Evolutionary conservation across 2,888 invertebrate species (phyloP).

Genomic region (Globia sparganii): DNA sequence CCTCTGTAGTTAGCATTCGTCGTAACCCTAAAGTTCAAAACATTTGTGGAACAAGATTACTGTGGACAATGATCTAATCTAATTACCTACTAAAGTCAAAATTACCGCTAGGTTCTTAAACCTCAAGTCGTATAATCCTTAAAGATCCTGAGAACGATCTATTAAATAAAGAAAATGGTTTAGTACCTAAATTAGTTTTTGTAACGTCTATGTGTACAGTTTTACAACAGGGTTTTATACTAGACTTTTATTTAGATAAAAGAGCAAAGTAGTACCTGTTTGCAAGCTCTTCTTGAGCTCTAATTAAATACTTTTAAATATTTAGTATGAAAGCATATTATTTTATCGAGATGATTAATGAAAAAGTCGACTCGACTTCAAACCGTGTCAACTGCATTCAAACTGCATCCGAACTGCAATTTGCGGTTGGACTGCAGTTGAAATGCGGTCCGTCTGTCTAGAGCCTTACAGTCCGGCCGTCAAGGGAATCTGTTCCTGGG

Average conservation of each 20-base stretch:
- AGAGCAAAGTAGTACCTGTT: constrained; percentile 12
- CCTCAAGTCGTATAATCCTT: constrained; percentile 47
- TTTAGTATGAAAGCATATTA: neutral
- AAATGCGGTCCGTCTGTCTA: too few relatives aligned
- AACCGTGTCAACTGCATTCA: too few relatives aligned
- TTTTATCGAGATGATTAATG: neutral
- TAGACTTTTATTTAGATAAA: constrained; percentile 12
- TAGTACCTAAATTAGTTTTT: constrained; percentile 38
- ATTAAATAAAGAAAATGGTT: constrained; percentile 45
- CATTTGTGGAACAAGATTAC: constrained; percentile 37
- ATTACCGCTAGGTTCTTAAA: constrained; percentile 38
- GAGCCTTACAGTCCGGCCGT: too few relatives aligned
- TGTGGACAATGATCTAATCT: constrained; percentile 20
- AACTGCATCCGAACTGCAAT: too few relatives aligned
- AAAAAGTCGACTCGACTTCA: too few relatives aligned
- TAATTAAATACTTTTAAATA: constrained; percentile 19
- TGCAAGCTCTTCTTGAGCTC: constrained; percentile 10
- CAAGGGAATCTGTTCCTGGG: too few relatives aligned
- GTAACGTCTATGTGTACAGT: constrained; percentile 5
- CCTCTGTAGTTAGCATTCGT: neutral
- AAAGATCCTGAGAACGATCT: constrained; percentile 39
- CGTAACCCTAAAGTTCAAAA: constrained; percentile 15
- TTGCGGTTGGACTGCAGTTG: too few relatives aligned
- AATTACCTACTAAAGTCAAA: constrained; percentile 42
- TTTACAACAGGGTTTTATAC: constrained; percentile 28